Percentiles rank a stretch among this genome's conserved stretches.
phyloP scores from a whole-genome alignment of 35 echinoderm and acorn worm species.

The Holothuria glaberrima region DNA sequence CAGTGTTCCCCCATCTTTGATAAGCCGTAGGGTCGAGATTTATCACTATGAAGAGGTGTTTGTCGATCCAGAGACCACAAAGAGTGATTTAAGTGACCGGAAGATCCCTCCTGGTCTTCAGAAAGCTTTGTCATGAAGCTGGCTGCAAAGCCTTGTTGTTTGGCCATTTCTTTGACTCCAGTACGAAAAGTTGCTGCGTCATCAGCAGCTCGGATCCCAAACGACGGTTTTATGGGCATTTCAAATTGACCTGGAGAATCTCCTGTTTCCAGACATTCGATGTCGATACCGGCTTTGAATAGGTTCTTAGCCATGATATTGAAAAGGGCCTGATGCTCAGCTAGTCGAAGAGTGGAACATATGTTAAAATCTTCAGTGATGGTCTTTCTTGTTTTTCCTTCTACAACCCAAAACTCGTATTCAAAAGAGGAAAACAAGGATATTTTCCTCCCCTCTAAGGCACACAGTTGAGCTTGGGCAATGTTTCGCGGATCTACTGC shows the following conservation, averaged over 20 bases:
- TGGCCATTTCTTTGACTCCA: conserved; percentile 67
- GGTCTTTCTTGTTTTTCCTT: conserved; percentile 37
- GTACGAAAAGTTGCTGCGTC: conserved; percentile 57
- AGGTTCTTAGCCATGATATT: conserved; percentile 39
- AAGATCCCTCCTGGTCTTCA: background rate
- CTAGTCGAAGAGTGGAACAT: conserved; percentile 17
- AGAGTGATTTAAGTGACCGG: conserved; percentile 68
- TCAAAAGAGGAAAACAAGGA: conserved; percentile 62
- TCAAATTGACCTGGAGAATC: conserved; percentile 52
- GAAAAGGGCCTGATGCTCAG: conserved; percentile 23
- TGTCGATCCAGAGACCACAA: conserved; percentile 63
- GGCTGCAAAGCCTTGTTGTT: conserved; percentile 42
- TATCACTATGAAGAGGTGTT: conserved; percentile 6
- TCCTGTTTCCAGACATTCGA: conserved; percentile 56
- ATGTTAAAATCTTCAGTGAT: background rate
- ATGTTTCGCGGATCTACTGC: conserved; percentile 38
- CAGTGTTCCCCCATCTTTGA: conserved; percentile 67
- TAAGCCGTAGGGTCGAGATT: background rate
- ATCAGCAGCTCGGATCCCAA: conserved; percentile 69
- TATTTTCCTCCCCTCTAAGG: conserved; percentile 10
- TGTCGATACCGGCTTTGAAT: conserved; percentile 51
- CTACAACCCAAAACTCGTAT: conserved; percentile 62
- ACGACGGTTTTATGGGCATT: conserved; percentile 56
- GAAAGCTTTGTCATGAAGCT: conserved; percentile 69
- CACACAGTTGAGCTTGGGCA: conserved; percentile 47